phyloP scores from a whole-genome alignment of 2,797 vertebrate species.

The Hippoglossus hippoglossus region DNA sequence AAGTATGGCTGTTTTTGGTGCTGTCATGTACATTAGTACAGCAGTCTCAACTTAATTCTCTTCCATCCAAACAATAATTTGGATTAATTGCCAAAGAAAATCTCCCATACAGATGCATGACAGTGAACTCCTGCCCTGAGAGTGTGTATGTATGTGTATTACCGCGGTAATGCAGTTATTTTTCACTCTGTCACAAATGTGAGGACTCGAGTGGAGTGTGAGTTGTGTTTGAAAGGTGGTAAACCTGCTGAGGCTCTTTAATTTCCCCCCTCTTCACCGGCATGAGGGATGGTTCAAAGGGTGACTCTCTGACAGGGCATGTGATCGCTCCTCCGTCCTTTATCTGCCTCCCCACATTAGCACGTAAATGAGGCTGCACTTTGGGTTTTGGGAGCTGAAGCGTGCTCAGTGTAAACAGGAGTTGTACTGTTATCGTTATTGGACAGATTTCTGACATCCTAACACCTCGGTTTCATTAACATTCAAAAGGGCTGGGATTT shows the following conservation, averaged over 20 bases:
- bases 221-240: conserved; percentile 83
- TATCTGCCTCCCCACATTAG: conserved; percentile 87
- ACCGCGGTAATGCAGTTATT: conserved; percentile 50
- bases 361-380: conserved; percentile 89
- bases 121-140: conserved; percentile 43
- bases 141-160: conserved; percentile 31
- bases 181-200: conserved; percentile 75
- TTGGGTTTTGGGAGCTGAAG: conserved; percentile 83
- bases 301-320: conserved; percentile 85
- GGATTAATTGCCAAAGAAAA: conserved; percentile 66
- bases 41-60: conserved; percentile 58
- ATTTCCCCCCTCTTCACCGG: conserved; percentile 80
- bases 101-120: conserved; percentile 31
- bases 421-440: conserved; percentile 85
- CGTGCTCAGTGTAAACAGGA: conserved; percentile 84
- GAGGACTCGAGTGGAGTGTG: conserved; percentile 73
- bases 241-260: conserved; percentile 84
- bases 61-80: conserved; percentile 64
- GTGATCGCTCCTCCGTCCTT: conserved; percentile 86
- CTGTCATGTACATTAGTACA: conserved; percentile 66
- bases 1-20: conserved; percentile 41
- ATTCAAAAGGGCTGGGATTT: conserved; percentile 81
- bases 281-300: conserved; percentile 86
- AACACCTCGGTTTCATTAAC: conserved; percentile 84
- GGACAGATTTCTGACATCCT: conserved; percentile 87